phyloP scores from a whole-genome alignment of 2,113 vertebrate species.

The human (Homo sapiens) region GRCh38 chr4:184311001-184311500 shows the following conservation, averaged over 20 bases:
- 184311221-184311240: neutral
- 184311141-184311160: neutral
- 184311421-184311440: neutral
- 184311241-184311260: neutral
- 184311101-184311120: accelerated
- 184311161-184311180: neutral
- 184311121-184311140: neutral
- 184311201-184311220: neutral
- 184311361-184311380: neutral
- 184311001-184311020: neutral
- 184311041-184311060: accelerated
- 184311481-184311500: neutral
- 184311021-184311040: neutral
- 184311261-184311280: neutral
- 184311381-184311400: neutral
- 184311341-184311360: neutral
- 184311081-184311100: no score
- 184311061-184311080: no score
- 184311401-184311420: neutral
- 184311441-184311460: neutral
- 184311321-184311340: neutral
- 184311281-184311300: neutral
- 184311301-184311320: neutral
- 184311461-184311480: neutral
- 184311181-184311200: neutral